Percentiles rank a stretch among this genome's conserved stretches.
phyloP scores from a whole-genome alignment of 2,113 vertebrate genomes.

The Pleuronectes platessa region DNA sequence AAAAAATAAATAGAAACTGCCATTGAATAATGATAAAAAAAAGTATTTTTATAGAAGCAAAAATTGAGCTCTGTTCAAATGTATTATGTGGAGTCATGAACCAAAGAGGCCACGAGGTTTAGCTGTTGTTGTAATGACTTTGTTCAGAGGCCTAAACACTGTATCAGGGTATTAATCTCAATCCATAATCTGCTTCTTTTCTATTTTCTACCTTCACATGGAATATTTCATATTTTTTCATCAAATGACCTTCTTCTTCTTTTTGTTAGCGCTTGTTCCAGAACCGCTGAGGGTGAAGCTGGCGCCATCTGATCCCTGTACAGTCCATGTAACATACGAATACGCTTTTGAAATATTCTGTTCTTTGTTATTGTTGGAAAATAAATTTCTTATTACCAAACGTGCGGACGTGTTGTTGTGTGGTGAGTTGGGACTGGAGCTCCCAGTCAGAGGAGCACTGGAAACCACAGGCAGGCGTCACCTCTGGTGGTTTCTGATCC shows the following conservation, averaged over 20 bases:
- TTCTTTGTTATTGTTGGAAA: slow-evolving; percentile 82
- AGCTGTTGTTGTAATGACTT: slow-evolving; percentile 86
- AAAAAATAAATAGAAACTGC: slow-evolving; percentile 82
- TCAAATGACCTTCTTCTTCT: slow-evolving; percentile 83
- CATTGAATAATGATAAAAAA: slow-evolving; percentile 84
- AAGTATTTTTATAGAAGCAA: slow-evolving; percentile 96
- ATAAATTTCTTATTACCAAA: slow-evolving; percentile 83
- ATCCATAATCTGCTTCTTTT: slow-evolving; percentile 89
- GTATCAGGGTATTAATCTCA: slow-evolving; percentile 91
- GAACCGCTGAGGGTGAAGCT: slow-evolving; percentile 92
- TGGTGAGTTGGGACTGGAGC: neutral
- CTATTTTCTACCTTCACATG: slow-evolving; percentile 88
- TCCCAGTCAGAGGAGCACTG: no score
- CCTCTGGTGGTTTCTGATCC: no score
- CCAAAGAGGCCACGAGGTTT: slow-evolving; percentile 96
- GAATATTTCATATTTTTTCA: slow-evolving; percentile 84
- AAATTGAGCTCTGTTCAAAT: slow-evolving; percentile 89
- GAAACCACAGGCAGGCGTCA: no score
- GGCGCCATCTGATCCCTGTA: slow-evolving; percentile 91
- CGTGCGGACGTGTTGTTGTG: slow-evolving; percentile 17
- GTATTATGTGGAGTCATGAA: slow-evolving; percentile 95
- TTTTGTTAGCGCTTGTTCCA: slow-evolving; percentile 87
- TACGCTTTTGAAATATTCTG: slow-evolving; percentile 80
- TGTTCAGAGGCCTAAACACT: slow-evolving; percentile 90
- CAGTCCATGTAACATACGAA: slow-evolving; percentile 93